These are phyloP conservation scores for Leptinotarsa undecemlineata DNA, from an alignment of 1,140 invertebrate genomes.

Conservation along the genomic window DNA sequence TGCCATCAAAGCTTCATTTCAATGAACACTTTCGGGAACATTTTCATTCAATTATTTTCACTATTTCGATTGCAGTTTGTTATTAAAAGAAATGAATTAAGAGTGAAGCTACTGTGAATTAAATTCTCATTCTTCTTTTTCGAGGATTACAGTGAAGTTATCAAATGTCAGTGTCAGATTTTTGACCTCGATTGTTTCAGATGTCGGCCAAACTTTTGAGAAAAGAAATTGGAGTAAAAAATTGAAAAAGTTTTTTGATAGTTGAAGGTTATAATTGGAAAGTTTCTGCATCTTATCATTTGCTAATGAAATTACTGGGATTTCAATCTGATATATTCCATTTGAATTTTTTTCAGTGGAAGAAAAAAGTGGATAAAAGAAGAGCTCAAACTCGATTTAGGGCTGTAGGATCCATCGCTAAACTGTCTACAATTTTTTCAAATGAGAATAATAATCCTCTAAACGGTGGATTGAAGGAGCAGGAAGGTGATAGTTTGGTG, in stretches of 20 bases:
- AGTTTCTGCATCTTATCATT: too few species aligned
- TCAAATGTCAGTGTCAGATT: too few species aligned
- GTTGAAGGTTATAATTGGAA: too few species aligned
- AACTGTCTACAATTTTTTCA: conserved; percentile 50
- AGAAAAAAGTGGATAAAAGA: conserved; percentile 70
- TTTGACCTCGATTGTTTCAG: too few species aligned
- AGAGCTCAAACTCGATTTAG: conserved; percentile 69
- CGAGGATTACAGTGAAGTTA: too few species aligned
- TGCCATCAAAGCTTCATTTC: neutral
- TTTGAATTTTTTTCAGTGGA: conserved; percentile 62
- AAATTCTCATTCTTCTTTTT: neutral
- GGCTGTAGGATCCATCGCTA: conserved; percentile 64
- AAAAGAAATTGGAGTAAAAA: too few species aligned
- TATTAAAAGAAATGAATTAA: neutral
- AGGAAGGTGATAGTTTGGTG: too few species aligned
- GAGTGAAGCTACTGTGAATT: neutral
- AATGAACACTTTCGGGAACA: neutral
- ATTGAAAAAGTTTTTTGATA: too few species aligned
- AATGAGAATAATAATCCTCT: conserved; percentile 33
- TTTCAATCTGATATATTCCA: too few species aligned
- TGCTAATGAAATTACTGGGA: too few species aligned
- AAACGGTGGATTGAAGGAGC: neutral
- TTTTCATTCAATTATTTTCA: neutral
- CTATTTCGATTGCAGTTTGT: neutral
- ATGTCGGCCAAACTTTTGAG: too few species aligned